These are phyloP conservation scores for Plutomurus gul DNA, from an alignment of 1,140 invertebrate genomes.

Conservation along the genomic window DNA sequence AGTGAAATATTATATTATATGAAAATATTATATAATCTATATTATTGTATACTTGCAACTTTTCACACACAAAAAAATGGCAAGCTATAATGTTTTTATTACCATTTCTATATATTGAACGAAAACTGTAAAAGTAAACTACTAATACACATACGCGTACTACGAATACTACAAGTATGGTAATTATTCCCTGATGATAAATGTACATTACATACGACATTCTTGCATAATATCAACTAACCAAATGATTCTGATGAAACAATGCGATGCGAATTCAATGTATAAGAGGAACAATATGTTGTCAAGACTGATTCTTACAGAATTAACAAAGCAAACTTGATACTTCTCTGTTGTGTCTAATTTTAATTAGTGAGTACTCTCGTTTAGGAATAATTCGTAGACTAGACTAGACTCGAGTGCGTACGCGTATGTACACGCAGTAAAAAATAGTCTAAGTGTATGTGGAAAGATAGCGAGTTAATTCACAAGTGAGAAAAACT, in stretches of 20 bases:
- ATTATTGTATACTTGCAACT: slow-evolving; percentile 24
- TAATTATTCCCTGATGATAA: too few species aligned
- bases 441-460: too few species aligned
- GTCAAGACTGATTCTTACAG: slow-evolving; percentile 26
- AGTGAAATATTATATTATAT: neutral
- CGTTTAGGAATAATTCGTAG: too few species aligned
- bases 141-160: neutral
- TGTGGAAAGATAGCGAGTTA: too few species aligned
- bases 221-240: slow-evolving; percentile 6
- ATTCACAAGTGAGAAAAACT: too few species aligned
- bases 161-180: slow-evolving; percentile 4
- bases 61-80: slow-evolving; percentile 19
- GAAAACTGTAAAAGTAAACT: neutral
- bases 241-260: slow-evolving; percentile 5
- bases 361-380: neutral
- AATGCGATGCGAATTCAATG: slow-evolving; percentile 19
- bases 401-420: too few species aligned
- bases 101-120: slow-evolving; percentile 18
- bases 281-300: slow-evolving; percentile 26
- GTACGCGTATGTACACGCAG: too few species aligned
- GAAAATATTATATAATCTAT: too few species aligned
- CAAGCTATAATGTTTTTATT: slow-evolving; percentile 30
- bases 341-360: slow-evolving; percentile 3
- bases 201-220: neutral
- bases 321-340: neutral